phyloP scores from a whole-genome alignment of 1,140 invertebrate species.

The Tetragnatha versicolor region DNA sequence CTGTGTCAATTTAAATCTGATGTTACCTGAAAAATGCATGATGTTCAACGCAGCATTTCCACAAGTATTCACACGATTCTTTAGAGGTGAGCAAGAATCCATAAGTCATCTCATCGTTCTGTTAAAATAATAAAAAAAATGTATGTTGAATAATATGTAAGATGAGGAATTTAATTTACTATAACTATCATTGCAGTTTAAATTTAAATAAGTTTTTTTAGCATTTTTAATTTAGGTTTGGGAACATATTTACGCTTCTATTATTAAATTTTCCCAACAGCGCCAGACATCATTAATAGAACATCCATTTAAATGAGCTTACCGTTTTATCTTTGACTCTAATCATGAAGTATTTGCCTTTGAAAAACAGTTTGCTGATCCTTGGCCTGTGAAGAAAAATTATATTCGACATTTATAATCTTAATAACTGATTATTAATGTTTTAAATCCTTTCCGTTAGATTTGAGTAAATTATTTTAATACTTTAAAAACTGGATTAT shows the following conservation, averaged over 20 bases:
- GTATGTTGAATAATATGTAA: too few relatives aligned
- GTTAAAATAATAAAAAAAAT: slow-evolving; percentile 58
- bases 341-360: slow-evolving; percentile 91
- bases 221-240: too few relatives aligned
- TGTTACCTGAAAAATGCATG: slow-evolving; percentile 91
- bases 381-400: slow-evolving; percentile 71
- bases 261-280: too few relatives aligned
- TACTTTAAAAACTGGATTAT: background rate
- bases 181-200: too few relatives aligned
- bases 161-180: too few relatives aligned
- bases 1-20: too few relatives aligned
- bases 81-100: slow-evolving; percentile 94
- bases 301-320: too few relatives aligned
- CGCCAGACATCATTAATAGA: too few relatives aligned
- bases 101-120: slow-evolving; percentile 94
- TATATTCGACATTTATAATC: background rate
- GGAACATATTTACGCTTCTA: too few relatives aligned
- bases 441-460: background rate
- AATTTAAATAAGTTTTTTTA: too few relatives aligned
- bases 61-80: slow-evolving; percentile 98
- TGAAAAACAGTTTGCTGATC: slow-evolving; percentile 92
- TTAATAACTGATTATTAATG: background rate
- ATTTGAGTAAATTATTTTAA: background rate
- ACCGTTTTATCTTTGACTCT: slow-evolving; percentile 94
- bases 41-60: slow-evolving; percentile 99